Conservation (phyloP, 2,113 vertebrate species). For the Emydocephalus ijimae region DNA sequence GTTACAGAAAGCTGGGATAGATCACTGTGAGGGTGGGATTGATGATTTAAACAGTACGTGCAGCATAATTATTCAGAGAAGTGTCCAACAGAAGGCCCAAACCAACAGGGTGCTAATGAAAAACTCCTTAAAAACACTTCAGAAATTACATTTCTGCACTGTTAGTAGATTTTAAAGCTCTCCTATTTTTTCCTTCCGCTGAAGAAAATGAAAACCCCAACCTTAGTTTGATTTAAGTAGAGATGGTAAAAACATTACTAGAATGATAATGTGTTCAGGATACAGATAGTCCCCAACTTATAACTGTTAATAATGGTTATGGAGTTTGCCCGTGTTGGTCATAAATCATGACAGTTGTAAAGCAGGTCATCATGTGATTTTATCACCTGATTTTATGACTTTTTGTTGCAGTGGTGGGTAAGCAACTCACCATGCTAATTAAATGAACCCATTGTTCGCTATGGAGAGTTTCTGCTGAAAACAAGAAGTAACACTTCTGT, state of each 20-base stretch:
- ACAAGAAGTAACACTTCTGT: background rate
- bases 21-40: background rate
- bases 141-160: background rate
- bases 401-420: background rate
- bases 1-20: background rate
- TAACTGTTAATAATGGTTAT: background rate
- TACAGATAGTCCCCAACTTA: background rate
- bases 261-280: background rate
- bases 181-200: background rate
- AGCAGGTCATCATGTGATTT: background rate
- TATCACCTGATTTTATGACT: background rate
- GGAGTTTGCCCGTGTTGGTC: background rate
- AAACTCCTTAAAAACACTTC: background rate
- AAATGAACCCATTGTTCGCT: background rate
- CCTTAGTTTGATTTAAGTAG: background rate
- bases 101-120: background rate
- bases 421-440: background rate
- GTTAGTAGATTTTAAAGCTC: background rate
- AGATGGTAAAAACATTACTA: background rate
- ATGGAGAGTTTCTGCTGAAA: background rate
- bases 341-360: background rate
- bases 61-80: background rate
- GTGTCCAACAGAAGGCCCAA: background rate
- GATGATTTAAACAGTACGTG: background rate
- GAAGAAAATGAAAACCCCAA: background rate